Evolutionary conservation across 2,888 invertebrate species (phyloP).

Genomic region (Octonoba sinensis): DNA sequence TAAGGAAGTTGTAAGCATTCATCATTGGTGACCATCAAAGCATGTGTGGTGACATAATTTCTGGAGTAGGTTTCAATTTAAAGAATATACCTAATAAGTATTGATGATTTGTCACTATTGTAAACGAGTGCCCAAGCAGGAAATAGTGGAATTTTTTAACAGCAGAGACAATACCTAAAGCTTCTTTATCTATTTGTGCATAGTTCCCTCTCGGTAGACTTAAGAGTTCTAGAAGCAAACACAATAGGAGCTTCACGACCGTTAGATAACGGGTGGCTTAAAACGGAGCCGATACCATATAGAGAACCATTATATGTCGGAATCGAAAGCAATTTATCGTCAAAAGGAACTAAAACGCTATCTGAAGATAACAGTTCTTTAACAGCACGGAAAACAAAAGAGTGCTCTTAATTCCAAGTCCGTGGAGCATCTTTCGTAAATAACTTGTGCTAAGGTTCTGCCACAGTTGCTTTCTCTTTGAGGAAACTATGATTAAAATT

Average conservation of each 20-base stretch:
- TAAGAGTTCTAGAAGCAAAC: slow-evolving; percentile 65
- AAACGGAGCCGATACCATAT: slow-evolving; percentile 65
- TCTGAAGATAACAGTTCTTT: slow-evolving; percentile 19
- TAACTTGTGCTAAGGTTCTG: slow-evolving; percentile 30
- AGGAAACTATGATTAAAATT: too few relatives aligned
- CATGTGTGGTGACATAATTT: slow-evolving; percentile 42
- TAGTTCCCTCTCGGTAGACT: slow-evolving; percentile 65
- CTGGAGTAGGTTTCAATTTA: too few relatives aligned
- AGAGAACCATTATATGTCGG: too few relatives aligned
- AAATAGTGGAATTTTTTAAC: slow-evolving; percentile 67
- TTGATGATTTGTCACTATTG: too few relatives aligned
- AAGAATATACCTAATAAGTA: too few relatives aligned
- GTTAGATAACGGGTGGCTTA: slow-evolving; percentile 54
- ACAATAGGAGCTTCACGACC: too few relatives aligned
- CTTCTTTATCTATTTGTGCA: slow-evolving; percentile 65
- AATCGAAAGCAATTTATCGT: slow-evolving; percentile 59
- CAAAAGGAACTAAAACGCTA: too few relatives aligned
- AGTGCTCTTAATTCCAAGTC: slow-evolving; percentile 25
- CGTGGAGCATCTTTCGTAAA: slow-evolving; percentile 21
- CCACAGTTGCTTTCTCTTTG: neutral
- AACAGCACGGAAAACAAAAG: slow-evolving; percentile 18
- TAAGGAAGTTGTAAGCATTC: slow-evolving; percentile 11
- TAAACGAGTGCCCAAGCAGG: too few relatives aligned
- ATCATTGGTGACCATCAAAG: slow-evolving; percentile 33
- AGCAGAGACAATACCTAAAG: slow-evolving; percentile 62